Base-by-base conservation (phyloP, 2,113 vertebrate species). In the Lonchura striata region DNA sequence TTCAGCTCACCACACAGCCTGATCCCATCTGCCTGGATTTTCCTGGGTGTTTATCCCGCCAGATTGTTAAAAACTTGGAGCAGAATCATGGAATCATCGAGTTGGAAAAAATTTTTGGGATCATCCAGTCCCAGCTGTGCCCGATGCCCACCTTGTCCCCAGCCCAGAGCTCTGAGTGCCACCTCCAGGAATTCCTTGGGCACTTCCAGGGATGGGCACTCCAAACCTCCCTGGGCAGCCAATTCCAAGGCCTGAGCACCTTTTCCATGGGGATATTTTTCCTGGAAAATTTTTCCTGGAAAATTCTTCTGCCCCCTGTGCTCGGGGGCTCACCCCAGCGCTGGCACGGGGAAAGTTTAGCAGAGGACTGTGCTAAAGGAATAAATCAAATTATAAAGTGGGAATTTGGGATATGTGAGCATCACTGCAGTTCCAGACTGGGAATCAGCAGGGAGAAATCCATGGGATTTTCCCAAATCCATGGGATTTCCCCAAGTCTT, bases 401-500 rank as follows among this genome's bases (percentile, higher is more conserved):
- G 17, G 8, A 60, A 7, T 17, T 42, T 2, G 20, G 2, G 5
- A 33, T 25, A 1, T 0, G 2, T 1, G 15, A 49, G n/a, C 66
- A 27, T 13, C 4, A 1, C 35, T 35, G 72, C 5, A 3, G 47
- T 11, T n/a, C n/a, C 76, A 47, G 44, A 25, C 11, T 19, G 30
- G 60, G 49, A 83, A 49, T 8, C 24, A 22, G 41, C 27, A 44
- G 24, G 3, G n/a, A 84, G 42, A 46, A 85, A 82, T 41, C 17
- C 1, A 11, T 0, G 16, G 25, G 15, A 63, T 57, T 42, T 18
- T 24, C 46, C 33, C 23, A 56, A n/a, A 56, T 56, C 53, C 31
- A 56, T 22, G 31, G 53, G 53, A 56, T 42, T 42, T 42, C 41
- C 41, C 41, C 41, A 72, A 39, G 37, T 42, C 10, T 0, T 1